Evolutionary conservation across 2,797 vertebrate species (phyloP).

Genomic region (Acridotheres tristis): DNA sequence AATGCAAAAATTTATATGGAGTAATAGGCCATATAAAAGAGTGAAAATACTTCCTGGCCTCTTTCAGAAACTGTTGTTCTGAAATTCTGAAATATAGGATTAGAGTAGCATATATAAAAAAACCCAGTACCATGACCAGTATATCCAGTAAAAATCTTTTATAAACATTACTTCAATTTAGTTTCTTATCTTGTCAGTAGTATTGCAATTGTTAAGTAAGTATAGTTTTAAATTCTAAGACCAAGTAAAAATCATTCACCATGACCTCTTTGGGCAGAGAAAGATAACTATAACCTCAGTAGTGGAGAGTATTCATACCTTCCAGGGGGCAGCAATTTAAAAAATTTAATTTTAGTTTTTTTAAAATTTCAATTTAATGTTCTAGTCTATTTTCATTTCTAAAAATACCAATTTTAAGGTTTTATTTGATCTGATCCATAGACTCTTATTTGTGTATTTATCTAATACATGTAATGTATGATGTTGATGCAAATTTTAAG

Average conservation of each 20-base stretch:
- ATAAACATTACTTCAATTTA: neutral
- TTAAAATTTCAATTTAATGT: neutral
- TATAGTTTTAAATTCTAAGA: neutral
- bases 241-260: neutral
- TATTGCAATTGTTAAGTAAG: neutral
- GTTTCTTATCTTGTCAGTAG: neutral
- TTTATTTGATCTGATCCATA: neutral
- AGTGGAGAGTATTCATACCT: neutral
- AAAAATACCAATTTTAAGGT: neutral
- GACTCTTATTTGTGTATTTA: neutral
- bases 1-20: fast-evolving
- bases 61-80: neutral
- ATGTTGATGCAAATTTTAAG: neutral
- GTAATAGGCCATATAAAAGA: neutral
- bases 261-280: neutral
- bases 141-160: neutral
- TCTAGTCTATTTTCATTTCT: neutral
- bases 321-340: neutral
- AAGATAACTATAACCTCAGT: neutral
- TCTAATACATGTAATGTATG: neutral
- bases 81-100: neutral
- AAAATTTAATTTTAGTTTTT: neutral
- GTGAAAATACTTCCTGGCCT: neutral
- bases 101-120: neutral
- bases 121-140: neutral